Percentiles rank a stretch among this genome's conserved stretches.
Conservation (phyloP, 2,888 invertebrate genomes). For the Meloe dianella region DNA sequence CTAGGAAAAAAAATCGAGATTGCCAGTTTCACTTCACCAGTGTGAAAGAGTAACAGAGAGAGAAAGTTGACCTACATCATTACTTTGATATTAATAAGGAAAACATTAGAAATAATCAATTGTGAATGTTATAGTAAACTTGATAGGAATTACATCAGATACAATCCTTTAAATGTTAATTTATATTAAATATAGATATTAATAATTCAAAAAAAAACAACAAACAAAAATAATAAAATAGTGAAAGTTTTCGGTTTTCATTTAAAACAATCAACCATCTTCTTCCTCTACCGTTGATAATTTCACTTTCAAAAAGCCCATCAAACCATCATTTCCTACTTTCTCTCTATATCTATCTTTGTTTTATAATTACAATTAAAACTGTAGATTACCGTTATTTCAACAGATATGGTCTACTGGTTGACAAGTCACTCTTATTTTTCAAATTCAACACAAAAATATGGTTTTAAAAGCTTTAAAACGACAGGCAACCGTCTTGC, state of each 20-base stretch:
- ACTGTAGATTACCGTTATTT: slow-evolving; percentile 14
- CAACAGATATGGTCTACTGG: slow-evolving; percentile 23
- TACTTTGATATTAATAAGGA: slow-evolving; percentile 10
- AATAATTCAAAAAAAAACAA: too few relatives aligned
- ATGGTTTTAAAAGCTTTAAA: slow-evolving; percentile 1
- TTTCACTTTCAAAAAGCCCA: slow-evolving; percentile 52
- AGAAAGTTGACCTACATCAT: slow-evolving; percentile 60
- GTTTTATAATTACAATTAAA: slow-evolving; percentile 27
- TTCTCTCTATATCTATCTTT: slow-evolving; percentile 40
- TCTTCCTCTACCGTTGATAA: slow-evolving; percentile 29
- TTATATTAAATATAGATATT: too few relatives aligned
- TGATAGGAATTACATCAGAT: slow-evolving; percentile 14
- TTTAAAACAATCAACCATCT: slow-evolving; percentile 1
- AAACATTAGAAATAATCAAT: neutral
- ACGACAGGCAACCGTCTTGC: slow-evolving; percentile 17
- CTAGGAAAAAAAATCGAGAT: slow-evolving; percentile 44
- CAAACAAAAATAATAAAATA: slow-evolving; percentile 14
- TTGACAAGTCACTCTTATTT: slow-evolving; percentile 22
- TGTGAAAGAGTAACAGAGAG: slow-evolving; percentile 41
- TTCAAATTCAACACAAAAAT: slow-evolving; percentile 14
- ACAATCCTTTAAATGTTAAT: neutral
- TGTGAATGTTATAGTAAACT: neutral
- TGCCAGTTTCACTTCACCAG: slow-evolving; percentile 59
- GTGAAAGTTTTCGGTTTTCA: slow-evolving; percentile 38
- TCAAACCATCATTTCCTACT: slow-evolving; percentile 48